Conservation (phyloP, 2,888 invertebrate genomes). For the Mechanitis mazaeus region DNA sequence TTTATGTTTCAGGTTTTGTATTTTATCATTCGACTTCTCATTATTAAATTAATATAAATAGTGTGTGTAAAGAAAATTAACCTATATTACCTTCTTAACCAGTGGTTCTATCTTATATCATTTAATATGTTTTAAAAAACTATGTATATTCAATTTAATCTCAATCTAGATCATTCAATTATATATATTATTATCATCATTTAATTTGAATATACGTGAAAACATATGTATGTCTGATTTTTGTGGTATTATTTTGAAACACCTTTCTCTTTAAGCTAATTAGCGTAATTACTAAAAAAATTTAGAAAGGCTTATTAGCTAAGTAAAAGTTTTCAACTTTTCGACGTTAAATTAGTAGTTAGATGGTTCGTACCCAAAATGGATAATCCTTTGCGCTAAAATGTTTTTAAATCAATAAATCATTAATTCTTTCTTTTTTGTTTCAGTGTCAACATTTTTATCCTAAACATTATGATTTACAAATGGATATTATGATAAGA, state of each 20-base stretch:
- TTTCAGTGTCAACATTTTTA: conserved; percentile 77
- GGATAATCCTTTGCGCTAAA: too few species aligned
- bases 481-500: conserved; percentile 77
- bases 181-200: too few species aligned
- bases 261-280: conserved; percentile 62
- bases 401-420: not conserved
- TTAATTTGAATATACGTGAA: not conserved
- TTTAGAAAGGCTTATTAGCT: conserved; percentile 46
- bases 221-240: conserved; percentile 29
- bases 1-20: too few species aligned
- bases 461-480: conserved; percentile 77
- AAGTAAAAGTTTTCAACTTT: conserved; percentile 26
- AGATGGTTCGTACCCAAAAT: too few species aligned
- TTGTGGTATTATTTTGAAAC: conserved; percentile 35
- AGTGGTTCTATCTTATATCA: too few species aligned
- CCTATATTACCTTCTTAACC: too few species aligned
- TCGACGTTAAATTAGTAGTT: conserved; percentile 13
- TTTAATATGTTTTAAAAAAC: too few species aligned
- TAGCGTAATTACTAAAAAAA: conserved; percentile 37
- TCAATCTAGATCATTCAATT: not conserved
- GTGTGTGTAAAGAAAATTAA: too few species aligned
- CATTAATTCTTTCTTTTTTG: conserved; percentile 46
- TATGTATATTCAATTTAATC: not conserved
- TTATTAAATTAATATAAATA: too few species aligned
- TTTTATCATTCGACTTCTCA: too few species aligned